Conservation (phyloP, 2,797 vertebrate species). For the Astyanax mexicanus region DNA sequence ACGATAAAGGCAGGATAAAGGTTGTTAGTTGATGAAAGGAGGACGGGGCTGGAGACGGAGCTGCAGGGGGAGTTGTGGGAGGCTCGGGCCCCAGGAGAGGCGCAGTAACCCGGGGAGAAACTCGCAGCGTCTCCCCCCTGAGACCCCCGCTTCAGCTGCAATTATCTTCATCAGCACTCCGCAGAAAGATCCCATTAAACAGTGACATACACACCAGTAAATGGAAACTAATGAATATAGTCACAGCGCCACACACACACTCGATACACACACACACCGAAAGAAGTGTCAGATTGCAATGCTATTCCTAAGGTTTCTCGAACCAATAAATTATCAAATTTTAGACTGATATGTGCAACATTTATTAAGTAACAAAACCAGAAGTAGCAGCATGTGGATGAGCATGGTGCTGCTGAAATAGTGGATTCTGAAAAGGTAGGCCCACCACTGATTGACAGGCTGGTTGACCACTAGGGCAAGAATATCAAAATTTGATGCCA, state of each 20-base stretch:
- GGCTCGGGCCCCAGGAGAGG: slow-evolving; percentile 56
- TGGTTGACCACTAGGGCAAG: too few relatives aligned
- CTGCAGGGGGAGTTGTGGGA: slow-evolving; percentile 51
- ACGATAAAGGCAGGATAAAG: slow-evolving; percentile 18
- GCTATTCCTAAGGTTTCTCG: too few relatives aligned
- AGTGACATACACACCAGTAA: slow-evolving; percentile 29
- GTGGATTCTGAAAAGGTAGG: too few relatives aligned
- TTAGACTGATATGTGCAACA: too few relatives aligned
- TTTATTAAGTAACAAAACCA: too few relatives aligned
- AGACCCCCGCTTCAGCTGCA: slow-evolving; percentile 74
- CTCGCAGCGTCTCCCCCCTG: slow-evolving; percentile 63
- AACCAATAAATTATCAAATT: too few relatives aligned
- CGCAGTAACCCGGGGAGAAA: slow-evolving; percentile 56
- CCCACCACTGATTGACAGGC: too few relatives aligned
- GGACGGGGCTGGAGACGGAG: slow-evolving; percentile 39
- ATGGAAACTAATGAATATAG: neutral
- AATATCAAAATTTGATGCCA: too few relatives aligned
- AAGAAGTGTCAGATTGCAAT: too few relatives aligned
- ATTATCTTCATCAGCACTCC: slow-evolving; percentile 79
- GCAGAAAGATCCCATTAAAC: slow-evolving; percentile 66
- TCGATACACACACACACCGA: slow-evolving; percentile 27
- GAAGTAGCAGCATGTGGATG: too few relatives aligned
- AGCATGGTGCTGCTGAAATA: too few relatives aligned
- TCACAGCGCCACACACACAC: too few relatives aligned
- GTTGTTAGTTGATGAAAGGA: slow-evolving; percentile 27